A percentile compares a stretch with the other conserved stretches of the same genome.
Conservation (phyloP, 2,888 invertebrate genomes). For the Psylliodes chrysocephalus region DNA sequence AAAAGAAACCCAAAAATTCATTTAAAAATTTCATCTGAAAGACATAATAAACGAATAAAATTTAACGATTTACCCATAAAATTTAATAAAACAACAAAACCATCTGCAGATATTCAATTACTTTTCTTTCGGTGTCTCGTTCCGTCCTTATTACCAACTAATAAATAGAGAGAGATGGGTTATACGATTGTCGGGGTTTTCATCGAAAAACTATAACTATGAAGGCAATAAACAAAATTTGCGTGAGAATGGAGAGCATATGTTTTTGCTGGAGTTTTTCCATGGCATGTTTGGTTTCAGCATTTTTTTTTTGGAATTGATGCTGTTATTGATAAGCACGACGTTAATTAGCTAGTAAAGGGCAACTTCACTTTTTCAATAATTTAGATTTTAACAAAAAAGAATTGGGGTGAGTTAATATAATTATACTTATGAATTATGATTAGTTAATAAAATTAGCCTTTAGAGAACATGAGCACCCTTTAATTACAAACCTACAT, state of each 20-base stretch:
- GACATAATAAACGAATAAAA: constrained; percentile 56
- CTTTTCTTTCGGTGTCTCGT: constrained; percentile 31
- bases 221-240: constrained; percentile 41
- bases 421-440: too few species aligned
- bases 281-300: constrained; percentile 21
- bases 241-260: constrained; percentile 39
- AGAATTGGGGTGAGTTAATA: too few species aligned
- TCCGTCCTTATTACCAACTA: constrained; percentile 8
- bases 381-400: too few species aligned
- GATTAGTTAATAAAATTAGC: too few species aligned
- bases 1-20: too few species aligned
- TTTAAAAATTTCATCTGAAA: constrained; percentile 50
- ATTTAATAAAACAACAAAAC: constrained; percentile 54
- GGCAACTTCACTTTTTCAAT: too few species aligned
- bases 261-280: constrained; percentile 25
- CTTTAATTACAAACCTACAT: too few species aligned
- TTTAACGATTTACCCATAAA: constrained; percentile 54
- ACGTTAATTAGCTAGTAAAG: too few species aligned
- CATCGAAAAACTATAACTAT: constrained; percentile 43
- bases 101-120: constrained; percentile 50
- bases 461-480: too few species aligned
- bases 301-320: constrained; percentile 11
- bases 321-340: not conserved
- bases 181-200: constrained; percentile 27
- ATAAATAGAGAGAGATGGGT: constrained; percentile 7